phyloP scores from a whole-genome alignment of 2,888 invertebrate species.

The Parnassius mnemosyne region DNA sequence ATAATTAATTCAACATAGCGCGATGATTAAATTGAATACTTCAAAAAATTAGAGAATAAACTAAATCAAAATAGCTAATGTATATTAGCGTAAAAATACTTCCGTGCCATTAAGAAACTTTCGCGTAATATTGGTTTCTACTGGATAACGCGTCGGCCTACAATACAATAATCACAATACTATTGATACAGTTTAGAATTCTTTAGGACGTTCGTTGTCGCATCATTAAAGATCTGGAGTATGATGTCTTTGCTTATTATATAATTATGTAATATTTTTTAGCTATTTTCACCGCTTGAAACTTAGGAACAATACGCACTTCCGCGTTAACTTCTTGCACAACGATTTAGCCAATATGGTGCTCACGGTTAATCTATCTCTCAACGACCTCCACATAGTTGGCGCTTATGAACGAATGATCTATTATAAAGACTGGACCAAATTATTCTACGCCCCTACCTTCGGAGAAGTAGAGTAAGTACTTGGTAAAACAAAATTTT shows the following conservation, averaged over 20 bases:
- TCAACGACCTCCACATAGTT: slow-evolving; percentile 58
- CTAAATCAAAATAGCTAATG: slow-evolving; percentile 2
- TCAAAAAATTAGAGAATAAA: too few species aligned
- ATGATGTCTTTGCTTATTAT: neutral
- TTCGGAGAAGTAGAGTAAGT: slow-evolving; percentile 60
- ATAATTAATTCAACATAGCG: too few species aligned
- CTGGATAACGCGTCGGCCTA: neutral
- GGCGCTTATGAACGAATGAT: slow-evolving; percentile 57
- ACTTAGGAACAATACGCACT: slow-evolving; percentile 59
- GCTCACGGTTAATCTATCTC: slow-evolving; percentile 39
- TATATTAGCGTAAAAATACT: slow-evolving; percentile 16
- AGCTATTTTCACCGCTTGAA: slow-evolving; percentile 68
- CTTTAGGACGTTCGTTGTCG: slow-evolving; percentile 25
- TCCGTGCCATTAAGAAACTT: slow-evolving; percentile 15
- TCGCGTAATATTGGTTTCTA: slow-evolving; percentile 1
- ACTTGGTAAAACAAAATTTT: neutral
- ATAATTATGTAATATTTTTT: neutral
- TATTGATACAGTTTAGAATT: slow-evolving; percentile 25
- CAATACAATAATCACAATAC: slow-evolving; percentile 20
- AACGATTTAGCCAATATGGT: slow-evolving; percentile 50
- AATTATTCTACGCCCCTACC: slow-evolving; percentile 50
- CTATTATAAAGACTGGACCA: slow-evolving; percentile 35
- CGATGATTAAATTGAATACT: too few species aligned
- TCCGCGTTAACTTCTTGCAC: slow-evolving; percentile 45
- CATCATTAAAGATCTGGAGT: neutral